Base-by-base conservation (phyloP, 1,140 invertebrate genomes). In the Aphaenogaster ashmeadi region DNA sequence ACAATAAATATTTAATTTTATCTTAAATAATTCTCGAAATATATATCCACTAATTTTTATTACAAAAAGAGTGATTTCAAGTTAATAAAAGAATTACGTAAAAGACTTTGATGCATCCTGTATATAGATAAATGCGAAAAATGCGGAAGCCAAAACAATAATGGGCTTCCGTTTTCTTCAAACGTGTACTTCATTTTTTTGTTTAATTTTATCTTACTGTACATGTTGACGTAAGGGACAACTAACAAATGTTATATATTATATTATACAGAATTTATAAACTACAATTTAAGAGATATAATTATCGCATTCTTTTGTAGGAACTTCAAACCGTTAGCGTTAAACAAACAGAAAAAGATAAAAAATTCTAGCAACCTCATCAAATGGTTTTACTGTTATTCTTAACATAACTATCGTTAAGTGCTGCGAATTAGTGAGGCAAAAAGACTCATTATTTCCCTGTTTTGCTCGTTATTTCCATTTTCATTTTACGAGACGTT, bases 281-380 rank as follows among this genome's bases (percentile, higher is more conserved):
- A 38, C 6, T 62, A 62, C 3, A 33, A 38, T 52, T 52, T 52
- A 52, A 52, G 13, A 8, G 1, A 67, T 27, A 27, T 27, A 27
- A 27, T 27, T 27, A 27, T 27, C 0, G 27, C 27, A 27, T 27
- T 27, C 27, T 27, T 27, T 27, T 27, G 27, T 27, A 27, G 27
- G 27, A 27, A 27, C 27, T 27, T 27, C 41, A 67, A 41, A 67
- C 3, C 8, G 18, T 67, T 4, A 52, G 50, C 44, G 0, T 52
- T 36, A 67, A 38, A n/a, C 2, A 27, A 41, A 41, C 0, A n/a
- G 3, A n/a, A 44, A 69, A 44, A 5, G 21, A 8, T 27, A 60
- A 60, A 60, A 50, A 47, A 69, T 47, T 69, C 5, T 69, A 47
- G 21, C 6, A 69, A 71, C 13, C 21, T 71, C 41, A 69, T 44